These are phyloP conservation scores for Callosobruchus maculatus DNA, from an alignment of 2,888 invertebrate species.

Conservation along the genomic window DNA sequence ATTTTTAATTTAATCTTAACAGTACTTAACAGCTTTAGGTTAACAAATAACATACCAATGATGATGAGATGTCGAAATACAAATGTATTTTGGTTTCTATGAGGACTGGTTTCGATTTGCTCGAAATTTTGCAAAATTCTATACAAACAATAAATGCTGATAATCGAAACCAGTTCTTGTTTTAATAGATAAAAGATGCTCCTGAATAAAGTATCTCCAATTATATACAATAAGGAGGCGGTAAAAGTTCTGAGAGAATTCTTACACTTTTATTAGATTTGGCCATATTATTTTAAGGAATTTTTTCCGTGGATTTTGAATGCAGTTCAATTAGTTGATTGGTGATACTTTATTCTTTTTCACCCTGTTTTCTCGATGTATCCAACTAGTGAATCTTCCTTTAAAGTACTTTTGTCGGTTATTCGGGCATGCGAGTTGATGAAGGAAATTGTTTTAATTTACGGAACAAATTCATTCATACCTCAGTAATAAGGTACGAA, in stretches of 20 bases:
- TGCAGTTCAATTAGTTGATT: neutral
- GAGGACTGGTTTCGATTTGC: neutral
- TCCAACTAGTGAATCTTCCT: neutral
- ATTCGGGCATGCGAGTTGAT: neutral
- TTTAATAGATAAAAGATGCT: neutral
- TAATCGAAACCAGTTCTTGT: neutral
- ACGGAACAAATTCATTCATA: too few species aligned
- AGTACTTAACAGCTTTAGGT: conserved; percentile 52
- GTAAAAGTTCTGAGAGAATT: too few species aligned
- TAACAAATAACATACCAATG: conserved; percentile 52
- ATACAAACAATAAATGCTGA: conserved; percentile 24
- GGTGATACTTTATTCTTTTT: neutral
- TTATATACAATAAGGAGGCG: neutral
- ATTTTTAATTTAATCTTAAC: conserved; percentile 45
- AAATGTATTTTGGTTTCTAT: conserved; percentile 35
- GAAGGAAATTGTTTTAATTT: too few species aligned
- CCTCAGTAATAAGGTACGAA: too few species aligned
- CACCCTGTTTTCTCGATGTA: neutral
- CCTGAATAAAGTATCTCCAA: neutral
- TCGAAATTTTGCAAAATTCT: conserved; percentile 15
- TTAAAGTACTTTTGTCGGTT: neutral
- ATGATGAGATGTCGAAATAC: conserved; percentile 48
- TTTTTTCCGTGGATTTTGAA: neutral
- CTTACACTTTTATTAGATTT: too few species aligned
- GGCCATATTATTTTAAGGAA: too few species aligned